phyloP scores from a whole-genome alignment of 2,797 vertebrate species.

The Gila robusta region DNA sequence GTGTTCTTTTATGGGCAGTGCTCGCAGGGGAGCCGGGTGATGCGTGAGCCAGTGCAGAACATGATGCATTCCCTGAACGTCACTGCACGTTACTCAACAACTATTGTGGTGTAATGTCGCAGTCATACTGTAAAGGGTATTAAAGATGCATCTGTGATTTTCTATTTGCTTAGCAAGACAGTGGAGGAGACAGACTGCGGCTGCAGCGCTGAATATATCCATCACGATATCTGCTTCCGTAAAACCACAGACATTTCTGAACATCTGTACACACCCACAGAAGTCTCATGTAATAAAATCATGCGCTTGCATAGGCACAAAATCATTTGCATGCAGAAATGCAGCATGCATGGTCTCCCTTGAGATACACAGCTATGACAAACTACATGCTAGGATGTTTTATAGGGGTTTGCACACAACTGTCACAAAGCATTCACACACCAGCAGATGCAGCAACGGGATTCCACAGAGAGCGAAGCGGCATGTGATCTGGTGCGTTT shows the following conservation, averaged over 20 bases:
- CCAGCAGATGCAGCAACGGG: conserved; percentile 64
- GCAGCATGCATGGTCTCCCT: not conserved
- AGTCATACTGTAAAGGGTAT: conserved; percentile 25
- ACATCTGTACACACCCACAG: conserved; percentile 60
- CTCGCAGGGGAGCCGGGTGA: conserved; percentile 41
- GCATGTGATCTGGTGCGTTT: conserved; percentile 75
- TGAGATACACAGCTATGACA: conserved; percentile 17
- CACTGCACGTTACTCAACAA: conserved; percentile 40
- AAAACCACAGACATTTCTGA: conserved; percentile 59
- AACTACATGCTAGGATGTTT: conserved; percentile 9
- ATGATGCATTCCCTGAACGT: conserved; percentile 39
- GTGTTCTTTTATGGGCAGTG: conserved; percentile 47
- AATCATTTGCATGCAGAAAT: conserved; percentile 38
- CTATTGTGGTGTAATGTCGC: conserved; percentile 21
- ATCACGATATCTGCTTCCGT: conserved; percentile 62
- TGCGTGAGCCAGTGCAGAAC: conserved; percentile 31
- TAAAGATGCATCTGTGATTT: conserved; percentile 52
- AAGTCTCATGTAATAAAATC: conserved; percentile 30
- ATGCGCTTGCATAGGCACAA: conserved; percentile 25
- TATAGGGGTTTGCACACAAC: conserved; percentile 17
- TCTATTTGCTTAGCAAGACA: conserved; percentile 82
- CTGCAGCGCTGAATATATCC: conserved; percentile 81
- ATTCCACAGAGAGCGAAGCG: conserved; percentile 67
- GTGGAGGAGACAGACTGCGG: conserved; percentile 85
- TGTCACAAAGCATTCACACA: conserved; percentile 38